A percentile compares a stretch with the other conserved stretches of the same genome.
Evolutionary conservation across 2,888 invertebrate genomes (phyloP).

Genomic region (Oscheius onirici): DNA sequence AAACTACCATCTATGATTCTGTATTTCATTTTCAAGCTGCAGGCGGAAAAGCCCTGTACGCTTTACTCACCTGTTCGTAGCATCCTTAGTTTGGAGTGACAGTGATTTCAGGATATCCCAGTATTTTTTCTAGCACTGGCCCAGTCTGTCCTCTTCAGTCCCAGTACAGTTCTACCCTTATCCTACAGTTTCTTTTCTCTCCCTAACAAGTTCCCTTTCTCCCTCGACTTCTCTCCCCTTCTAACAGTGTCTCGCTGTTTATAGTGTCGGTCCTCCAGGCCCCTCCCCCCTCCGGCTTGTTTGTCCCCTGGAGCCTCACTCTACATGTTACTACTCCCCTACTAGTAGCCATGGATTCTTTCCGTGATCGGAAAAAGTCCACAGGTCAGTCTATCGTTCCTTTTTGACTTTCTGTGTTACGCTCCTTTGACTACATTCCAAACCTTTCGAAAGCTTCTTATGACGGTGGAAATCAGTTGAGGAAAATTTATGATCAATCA

Average conservation of each 20-base stretch:
- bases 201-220: background rate
- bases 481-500: background rate
- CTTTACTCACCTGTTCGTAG: too few species aligned
- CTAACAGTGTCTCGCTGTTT: slow-evolving; percentile 17
- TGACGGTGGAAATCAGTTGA: background rate
- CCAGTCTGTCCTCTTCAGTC: too few species aligned
- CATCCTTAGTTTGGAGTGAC: too few species aligned
- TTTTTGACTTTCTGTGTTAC: background rate
- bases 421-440: background rate
- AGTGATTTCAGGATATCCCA: too few species aligned
- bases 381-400: slow-evolving; percentile 9
- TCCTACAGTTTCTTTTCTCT: too few species aligned
- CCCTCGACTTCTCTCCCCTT: background rate
- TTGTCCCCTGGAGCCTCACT: slow-evolving; percentile 29
- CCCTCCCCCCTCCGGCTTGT: slow-evolving; percentile 25
- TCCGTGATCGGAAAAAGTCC: slow-evolving; percentile 29
- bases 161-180: too few species aligned
- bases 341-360: slow-evolving; percentile 24
- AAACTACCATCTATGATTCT: too few species aligned
- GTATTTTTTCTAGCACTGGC: too few species aligned
- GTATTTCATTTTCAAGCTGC: too few species aligned
- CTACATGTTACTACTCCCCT: slow-evolving; percentile 21
- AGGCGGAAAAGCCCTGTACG: too few species aligned
- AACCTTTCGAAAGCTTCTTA: background rate
- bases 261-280: slow-evolving; percentile 5